Conservation (phyloP, 2,797 vertebrate species). For the Phoxinus dragarum region DNA sequence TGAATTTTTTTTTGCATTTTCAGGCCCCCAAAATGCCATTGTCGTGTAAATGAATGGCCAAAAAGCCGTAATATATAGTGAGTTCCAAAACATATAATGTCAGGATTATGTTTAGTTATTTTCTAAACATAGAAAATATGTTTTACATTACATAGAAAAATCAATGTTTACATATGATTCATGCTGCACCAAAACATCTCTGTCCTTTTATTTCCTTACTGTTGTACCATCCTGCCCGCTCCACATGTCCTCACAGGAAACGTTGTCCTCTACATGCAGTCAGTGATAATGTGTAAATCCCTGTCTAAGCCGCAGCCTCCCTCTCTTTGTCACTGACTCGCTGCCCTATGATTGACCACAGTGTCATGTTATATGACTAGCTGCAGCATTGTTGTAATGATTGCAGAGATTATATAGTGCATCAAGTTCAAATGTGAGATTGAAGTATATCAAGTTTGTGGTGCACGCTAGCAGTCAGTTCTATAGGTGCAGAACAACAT, state of each 20-base stretch:
- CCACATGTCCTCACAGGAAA: background rate
- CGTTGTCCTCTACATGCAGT: background rate
- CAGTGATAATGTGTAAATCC: conserved; percentile 31
- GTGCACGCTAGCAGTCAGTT: background rate
- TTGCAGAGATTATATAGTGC: background rate
- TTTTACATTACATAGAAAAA: too few species aligned
- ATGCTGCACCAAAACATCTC: conserved; percentile 2
- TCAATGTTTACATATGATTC: background rate
- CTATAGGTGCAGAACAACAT: background rate
- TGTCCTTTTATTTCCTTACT: background rate
- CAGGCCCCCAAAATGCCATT: too few species aligned
- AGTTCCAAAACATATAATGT: too few species aligned
- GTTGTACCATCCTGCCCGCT: background rate
- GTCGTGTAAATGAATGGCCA: too few species aligned
- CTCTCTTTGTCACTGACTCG: background rate
- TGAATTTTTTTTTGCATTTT: too few species aligned
- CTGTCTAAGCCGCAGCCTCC: background rate
- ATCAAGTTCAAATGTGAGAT: background rate
- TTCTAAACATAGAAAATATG: too few species aligned
- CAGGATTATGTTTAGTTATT: too few species aligned
- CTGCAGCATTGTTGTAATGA: background rate
- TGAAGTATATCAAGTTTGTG: background rate
- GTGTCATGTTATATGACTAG: conserved; percentile 17
- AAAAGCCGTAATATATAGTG: too few species aligned
- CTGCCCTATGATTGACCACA: background rate